Evolutionary conservation across 2,888 invertebrate genomes (phyloP).

Genomic region (Ceriagrion tenellum): DNA sequence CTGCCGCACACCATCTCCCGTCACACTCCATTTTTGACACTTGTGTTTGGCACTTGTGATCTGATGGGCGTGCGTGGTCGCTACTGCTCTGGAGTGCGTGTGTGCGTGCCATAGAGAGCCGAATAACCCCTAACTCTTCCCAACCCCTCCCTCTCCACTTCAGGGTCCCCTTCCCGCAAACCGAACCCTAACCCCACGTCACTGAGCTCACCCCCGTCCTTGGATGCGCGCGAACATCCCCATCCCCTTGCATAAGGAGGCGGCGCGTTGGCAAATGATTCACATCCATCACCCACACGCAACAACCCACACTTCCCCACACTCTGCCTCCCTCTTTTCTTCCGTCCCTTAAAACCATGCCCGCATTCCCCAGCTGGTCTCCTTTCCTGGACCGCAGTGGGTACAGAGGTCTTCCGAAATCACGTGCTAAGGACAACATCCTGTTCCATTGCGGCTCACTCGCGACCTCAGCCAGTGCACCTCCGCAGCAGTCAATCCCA

Average conservation of each 20-base stretch:
- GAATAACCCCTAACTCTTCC: background rate
- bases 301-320: background rate
- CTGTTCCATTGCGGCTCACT: background rate
- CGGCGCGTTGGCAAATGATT: constrained; percentile 38
- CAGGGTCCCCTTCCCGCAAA: background rate
- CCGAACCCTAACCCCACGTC: background rate
- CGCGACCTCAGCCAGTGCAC: background rate
- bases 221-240: background rate
- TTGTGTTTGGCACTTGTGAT: background rate
- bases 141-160: background rate
- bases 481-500: background rate
- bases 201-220: background rate
- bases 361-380: background rate
- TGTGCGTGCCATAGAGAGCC: background rate
- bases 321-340: background rate
- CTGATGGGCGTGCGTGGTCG: constrained; percentile 1
- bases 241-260: background rate
- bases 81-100: background rate
- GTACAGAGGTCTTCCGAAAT: background rate
- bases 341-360: background rate
- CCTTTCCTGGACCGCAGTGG: background rate
- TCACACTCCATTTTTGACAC: background rate
- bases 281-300: constrained; percentile 42
- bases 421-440: constrained; percentile 8
- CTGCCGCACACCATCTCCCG: background rate